These are phyloP conservation scores for Lophius piscatorius DNA, from an alignment of 2,113 vertebrate species.

Conservation along the genomic window DNA sequence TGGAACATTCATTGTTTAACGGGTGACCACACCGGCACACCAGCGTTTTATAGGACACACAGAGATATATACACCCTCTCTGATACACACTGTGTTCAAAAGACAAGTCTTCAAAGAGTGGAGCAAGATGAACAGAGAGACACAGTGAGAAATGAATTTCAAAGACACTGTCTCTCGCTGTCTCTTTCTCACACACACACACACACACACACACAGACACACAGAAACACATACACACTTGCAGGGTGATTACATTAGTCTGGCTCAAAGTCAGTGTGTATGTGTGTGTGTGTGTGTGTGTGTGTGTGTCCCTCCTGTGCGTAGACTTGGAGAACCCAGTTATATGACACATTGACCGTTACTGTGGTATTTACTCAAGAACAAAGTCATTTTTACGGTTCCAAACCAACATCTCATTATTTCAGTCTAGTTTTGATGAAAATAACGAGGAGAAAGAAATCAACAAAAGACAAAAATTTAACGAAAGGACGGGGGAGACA, in stretches of 20 bases:
- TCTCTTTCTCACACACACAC: constrained; percentile 2
- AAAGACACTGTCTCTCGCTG: constrained; percentile 28
- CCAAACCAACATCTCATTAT: background rate
- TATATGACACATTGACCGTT: background rate
- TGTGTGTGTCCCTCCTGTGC: background rate
- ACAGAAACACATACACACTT: constrained; percentile 4
- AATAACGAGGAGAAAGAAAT: no score
- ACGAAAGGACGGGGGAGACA: no score
- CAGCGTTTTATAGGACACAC: constrained; percentile 18
- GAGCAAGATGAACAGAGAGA: constrained; percentile 26
- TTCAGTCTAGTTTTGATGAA: background rate
- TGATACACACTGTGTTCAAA: constrained; percentile 18
- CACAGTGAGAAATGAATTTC: constrained; percentile 25
- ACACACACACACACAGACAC: constrained; percentile 7
- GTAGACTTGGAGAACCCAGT: background rate
- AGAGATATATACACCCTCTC: constrained; percentile 14
- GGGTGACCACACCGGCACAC: no score
- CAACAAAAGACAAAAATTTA: no score
- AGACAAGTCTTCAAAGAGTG: constrained; percentile 53
- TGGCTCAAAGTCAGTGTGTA: background rate
- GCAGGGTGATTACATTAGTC: constrained; percentile 4
- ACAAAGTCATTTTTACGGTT: background rate
- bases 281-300: background rate
- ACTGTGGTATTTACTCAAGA: background rate
- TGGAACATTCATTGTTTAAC: no score